Conservation (phyloP, 2,888 invertebrate species). For the Andrena hattorfiana region DNA sequence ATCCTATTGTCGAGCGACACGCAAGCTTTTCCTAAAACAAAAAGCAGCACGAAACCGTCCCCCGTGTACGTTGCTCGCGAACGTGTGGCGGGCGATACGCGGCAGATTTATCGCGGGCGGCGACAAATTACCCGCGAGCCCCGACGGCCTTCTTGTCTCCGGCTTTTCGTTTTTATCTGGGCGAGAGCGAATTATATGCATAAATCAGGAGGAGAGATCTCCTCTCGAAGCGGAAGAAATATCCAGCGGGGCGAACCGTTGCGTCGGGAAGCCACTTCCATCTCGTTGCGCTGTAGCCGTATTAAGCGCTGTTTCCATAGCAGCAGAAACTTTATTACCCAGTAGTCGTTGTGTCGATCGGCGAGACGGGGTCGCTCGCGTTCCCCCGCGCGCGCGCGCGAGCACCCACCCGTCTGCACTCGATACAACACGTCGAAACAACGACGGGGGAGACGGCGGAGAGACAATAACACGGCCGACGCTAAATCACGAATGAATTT, state of each 20-base stretch:
- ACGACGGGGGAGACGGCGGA: not conserved
- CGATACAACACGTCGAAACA: conserved; percentile 23
- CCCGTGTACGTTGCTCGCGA: not conserved
- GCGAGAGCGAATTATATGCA: conserved; percentile 9
- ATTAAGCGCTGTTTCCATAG: conserved; percentile 76
- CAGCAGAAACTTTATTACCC: conserved; percentile 73
- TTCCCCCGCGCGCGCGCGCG: conserved; percentile 14
- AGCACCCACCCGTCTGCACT: conserved; percentile 12
- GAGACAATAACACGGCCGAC: not conserved
- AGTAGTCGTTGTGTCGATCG: conserved; percentile 56
- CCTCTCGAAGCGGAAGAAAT: conserved; percentile 45
- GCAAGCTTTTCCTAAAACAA: too few species aligned
- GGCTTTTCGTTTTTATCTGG: conserved; percentile 29
- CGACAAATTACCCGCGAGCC: conserved; percentile 6
- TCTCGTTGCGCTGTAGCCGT: conserved; percentile 44
- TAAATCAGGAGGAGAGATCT: conserved; percentile 34
- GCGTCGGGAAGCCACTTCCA: conserved; percentile 27
- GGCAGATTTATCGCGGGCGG: not conserved
- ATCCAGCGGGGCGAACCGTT: conserved; percentile 20
- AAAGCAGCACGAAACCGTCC: too few species aligned
- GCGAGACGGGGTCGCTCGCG: conserved; percentile 4
- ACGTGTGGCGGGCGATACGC: not conserved
- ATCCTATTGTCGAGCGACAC: too few species aligned
- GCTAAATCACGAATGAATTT: conserved; percentile 52
- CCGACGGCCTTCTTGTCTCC: not conserved